Evolutionary conservation across 2,888 invertebrate species (phyloP), one percentile per base, ranked within the genome.

Genomic region (Candidula unifasciata): DNA sequence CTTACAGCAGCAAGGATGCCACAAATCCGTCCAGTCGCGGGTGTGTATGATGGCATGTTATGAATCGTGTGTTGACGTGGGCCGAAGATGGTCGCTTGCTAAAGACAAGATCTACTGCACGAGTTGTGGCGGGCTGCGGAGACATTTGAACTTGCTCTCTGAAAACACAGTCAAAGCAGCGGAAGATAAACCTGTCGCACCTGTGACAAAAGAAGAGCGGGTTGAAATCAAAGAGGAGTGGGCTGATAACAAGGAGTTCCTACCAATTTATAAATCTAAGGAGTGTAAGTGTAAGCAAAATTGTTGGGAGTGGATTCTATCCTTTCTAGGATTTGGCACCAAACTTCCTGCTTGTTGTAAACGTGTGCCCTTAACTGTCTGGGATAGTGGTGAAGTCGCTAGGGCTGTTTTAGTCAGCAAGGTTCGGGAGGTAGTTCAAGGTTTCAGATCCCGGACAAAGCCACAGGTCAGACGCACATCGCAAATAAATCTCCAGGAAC

Each of bases 11-110:
- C 68, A 80, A 71, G 52, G 80, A 21, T 80, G 44, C 80, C 27
- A 24, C 18, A 10, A 44, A 30, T 57, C n/a, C 52, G 0, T 52
- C 16, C 10, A 24, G 21, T 64, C 44, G 33, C 37, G 82, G 3
- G n/a, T 44, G 18, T 16, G 13, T 10, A 82, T 57, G 64, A 82
- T 82, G 82, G 82, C 35, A 82, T 82, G 82, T 74, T 74, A 2
- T 37, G 71, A 82, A 60, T 27, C 82, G 74, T 82, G 82, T 82
- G 74, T 82, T 30, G 82, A 82, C 74, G 30, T 64, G 64, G 82
- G 82, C 10, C 35, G 64, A 3, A 35, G 74, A 64, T 35, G 73
- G 18, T 1, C 37, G 6, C 24, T 82, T 13, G 35, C 37, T 37
- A 60, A 35, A 18, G 18, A 73, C 1, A 73, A 27, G 18, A 21